A percentile compares a stretch with the other conserved stretches of the same genome.
Conservation (phyloP, 2,888 invertebrate species). For the Dasypolia templi region DNA sequence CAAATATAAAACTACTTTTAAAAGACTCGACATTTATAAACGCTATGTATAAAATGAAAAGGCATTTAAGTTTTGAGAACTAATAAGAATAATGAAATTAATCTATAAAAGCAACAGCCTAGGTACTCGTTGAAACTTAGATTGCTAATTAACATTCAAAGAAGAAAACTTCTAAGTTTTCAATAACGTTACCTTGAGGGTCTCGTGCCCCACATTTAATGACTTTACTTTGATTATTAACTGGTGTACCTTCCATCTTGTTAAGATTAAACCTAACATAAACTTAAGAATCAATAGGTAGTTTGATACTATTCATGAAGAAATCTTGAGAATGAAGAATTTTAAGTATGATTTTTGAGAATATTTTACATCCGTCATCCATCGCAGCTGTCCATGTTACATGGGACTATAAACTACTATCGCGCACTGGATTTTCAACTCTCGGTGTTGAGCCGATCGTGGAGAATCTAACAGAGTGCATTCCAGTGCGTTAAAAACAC, state of each 20-base stretch:
- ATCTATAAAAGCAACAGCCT: conserved; percentile 28
- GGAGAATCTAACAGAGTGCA: too few species aligned
- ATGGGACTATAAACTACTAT: too few species aligned
- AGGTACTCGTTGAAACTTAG: conserved; percentile 25
- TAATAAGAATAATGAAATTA: conserved; percentile 28
- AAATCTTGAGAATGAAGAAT: neutral
- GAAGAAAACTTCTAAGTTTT: conserved; percentile 38
- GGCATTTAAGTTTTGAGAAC: conserved; percentile 5
- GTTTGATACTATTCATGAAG: neutral
- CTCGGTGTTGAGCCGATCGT: too few species aligned
- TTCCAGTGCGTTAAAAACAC: too few species aligned
- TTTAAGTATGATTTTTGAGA: neutral
- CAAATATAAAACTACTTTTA: conserved; percentile 4
- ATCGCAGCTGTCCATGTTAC: too few species aligned
- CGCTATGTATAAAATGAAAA: neutral
- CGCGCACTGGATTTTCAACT: neutral
- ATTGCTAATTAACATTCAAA: conserved; percentile 49
- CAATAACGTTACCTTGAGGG: conserved; percentile 7
- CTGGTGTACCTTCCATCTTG: neutral
- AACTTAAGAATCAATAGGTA: neutral
- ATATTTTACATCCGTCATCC: neutral
- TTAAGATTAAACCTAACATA: conserved; percentile 4
- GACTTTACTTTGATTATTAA: conserved; percentile 13
- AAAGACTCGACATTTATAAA: neutral
- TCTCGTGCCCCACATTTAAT: conserved; percentile 31